Evolutionary conservation across 2,797 vertebrate species (phyloP).

Genomic region (Mallotus villosus): DNA sequence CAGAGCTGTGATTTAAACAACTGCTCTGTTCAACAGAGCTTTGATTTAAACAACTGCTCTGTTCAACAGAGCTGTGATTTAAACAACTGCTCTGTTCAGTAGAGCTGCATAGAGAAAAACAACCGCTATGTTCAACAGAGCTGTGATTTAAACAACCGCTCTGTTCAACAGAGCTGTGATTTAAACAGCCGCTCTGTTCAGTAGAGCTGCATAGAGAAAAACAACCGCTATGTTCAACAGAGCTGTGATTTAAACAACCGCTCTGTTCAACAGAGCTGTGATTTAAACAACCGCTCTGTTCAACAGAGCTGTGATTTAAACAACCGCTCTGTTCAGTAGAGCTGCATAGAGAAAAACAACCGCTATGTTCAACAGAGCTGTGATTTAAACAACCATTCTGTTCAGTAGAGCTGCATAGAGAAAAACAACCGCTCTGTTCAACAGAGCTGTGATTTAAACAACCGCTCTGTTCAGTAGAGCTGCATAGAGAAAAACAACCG

Average conservation of each 20-base stretch:
- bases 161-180: background rate
- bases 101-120: background rate
- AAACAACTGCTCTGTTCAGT: background rate
- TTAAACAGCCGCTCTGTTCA: background rate
- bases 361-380: no score
- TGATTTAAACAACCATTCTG: no score
- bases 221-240: background rate
- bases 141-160: no score
- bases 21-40: background rate
- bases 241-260: background rate
- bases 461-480: background rate
- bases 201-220: background rate
- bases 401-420: no score
- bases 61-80: background rate
- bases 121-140: no score
- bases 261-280: no score
- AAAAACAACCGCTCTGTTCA: background rate
- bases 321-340: no score
- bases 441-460: background rate
- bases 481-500: background rate
- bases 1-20: no score
- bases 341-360: no score
- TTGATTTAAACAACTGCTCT: background rate
- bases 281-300: no score
- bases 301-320: no score